Evolutionary conservation across 35 echinoderm and acorn worm genomes (phyloP).

Genomic region (Acanthaster planci): DNA sequence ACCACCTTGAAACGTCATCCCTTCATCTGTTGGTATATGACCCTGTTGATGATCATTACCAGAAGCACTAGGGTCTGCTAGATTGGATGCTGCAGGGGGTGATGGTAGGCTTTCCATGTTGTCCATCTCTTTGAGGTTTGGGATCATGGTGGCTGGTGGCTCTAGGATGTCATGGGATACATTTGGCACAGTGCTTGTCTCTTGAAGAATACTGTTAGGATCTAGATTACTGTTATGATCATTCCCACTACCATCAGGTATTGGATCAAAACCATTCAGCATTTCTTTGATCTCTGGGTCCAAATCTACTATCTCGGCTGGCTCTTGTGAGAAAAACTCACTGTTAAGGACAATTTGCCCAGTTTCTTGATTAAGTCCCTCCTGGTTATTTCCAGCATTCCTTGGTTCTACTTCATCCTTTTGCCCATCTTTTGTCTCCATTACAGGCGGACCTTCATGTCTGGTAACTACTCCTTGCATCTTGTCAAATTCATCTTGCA

Average conservation of each 20-base stretch:
- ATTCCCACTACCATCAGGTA: background rate
- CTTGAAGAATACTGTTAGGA: background rate
- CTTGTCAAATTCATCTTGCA: no score
- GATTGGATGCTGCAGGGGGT: background rate
- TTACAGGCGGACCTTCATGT: no score
- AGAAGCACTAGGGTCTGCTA: background rate
- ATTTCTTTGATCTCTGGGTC: constrained; percentile 1
- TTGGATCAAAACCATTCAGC: background rate
- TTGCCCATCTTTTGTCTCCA: background rate
- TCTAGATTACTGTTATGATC: background rate
- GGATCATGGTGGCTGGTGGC: background rate
- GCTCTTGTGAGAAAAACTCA: background rate
- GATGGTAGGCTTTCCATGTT: background rate
- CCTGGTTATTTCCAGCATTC: background rate
- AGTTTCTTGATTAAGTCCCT: background rate
- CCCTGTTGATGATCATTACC: background rate
- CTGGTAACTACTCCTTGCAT: no score
- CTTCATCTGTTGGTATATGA: background rate
- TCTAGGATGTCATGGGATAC: background rate
- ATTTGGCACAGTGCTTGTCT: background rate
- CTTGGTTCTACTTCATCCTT: background rate
- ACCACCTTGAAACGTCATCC: background rate
- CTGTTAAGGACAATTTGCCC: background rate
- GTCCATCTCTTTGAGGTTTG: background rate
- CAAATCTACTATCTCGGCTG: background rate